A percentile compares a stretch with the other conserved stretches of the same genome.
These are phyloP conservation scores for Leptodirus hochenwartii DNA, from an alignment of 2,888 invertebrate genomes.

Conservation along the genomic window DNA sequence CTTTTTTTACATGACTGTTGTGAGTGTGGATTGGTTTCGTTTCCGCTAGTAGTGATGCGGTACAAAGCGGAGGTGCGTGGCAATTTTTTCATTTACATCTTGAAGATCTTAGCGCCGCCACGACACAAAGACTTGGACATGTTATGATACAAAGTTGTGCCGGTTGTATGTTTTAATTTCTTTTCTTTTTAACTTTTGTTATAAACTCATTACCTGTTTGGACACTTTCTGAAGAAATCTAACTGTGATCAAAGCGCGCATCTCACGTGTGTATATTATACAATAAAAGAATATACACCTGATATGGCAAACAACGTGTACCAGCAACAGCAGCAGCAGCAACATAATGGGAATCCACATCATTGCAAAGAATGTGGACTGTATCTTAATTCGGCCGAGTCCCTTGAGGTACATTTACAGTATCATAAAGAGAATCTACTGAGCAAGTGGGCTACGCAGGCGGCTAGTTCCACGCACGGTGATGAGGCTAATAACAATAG, in stretches of 20 bases:
- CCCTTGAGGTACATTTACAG: conserved; percentile 60
- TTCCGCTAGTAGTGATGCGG: no score
- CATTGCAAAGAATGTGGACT: conserved; percentile 62
- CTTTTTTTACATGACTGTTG: no score
- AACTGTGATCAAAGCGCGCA: conserved; percentile 8
- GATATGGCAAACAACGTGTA: conserved; percentile 23
- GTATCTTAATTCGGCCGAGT: conserved; percentile 55
- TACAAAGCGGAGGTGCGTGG: no score
- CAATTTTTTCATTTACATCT: no score
- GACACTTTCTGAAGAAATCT: conserved; percentile 3
- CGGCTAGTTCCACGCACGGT: conserved; percentile 17
- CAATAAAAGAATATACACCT: conserved; percentile 3
- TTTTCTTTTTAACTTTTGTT: conserved; percentile 19
- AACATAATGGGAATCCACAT: conserved; percentile 35
- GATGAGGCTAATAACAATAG: conserved; percentile 51
- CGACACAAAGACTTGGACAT: conserved; percentile 24
- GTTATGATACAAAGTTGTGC: conserved; percentile 28
- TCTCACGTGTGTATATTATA: conserved; percentile 6
- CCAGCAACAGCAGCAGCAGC: conserved; percentile 28
- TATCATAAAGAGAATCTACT: conserved; percentile 63
- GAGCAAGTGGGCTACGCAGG: conserved; percentile 50
- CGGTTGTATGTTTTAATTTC: conserved; percentile 25
- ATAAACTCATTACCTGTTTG: not conserved
- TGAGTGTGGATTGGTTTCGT: no score
- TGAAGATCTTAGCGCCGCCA: no score